Evolutionary conservation across 2,113 vertebrate species (phyloP), one percentile per base, ranked within the genome.

Genomic region (Hystrix cristata): DNA sequence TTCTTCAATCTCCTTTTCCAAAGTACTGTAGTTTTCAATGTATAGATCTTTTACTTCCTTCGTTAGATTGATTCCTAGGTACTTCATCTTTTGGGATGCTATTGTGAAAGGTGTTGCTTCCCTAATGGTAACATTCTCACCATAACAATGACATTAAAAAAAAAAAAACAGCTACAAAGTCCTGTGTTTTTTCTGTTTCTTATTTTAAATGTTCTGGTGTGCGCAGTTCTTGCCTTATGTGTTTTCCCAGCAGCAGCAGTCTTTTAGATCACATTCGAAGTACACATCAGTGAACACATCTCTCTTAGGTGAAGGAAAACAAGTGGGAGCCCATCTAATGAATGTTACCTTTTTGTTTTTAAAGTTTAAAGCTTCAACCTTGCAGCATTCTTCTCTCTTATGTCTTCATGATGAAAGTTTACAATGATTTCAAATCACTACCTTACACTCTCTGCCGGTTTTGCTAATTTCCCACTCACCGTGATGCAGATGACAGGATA

Each of bases 401-500:
- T 4, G 53, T 55, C 48, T 55, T 79, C 7, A 55, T 29, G n/a
- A 25, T 31, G 91, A 79, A 79, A 15, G 59, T 51, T 76, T 38
- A 7, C 14, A n/a, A 60, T 64, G 15, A 69, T 46, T 84, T 34
- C 93, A 89, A 27, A 62, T 67, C 97, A 55, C 4, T 5, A 34
- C 51, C 48, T 14, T 53, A 27, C 23, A 60, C 62, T 72, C 91
- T 95, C 81, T 19, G 51, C 93, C 16, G 0, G 2, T 80, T 72
- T 93, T 59, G 3, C 46, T 0, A 14, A n/a, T 90, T 87, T 94
- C 80, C 72, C 97, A 99, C 99, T 99, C 98, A 99, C 99, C 21
- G 99, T 99, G 88, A 99, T 98, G 96, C 99, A 99, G 98, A 99
- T 60, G 71, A 99, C 98, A 8, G 99, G 99, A 97, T 99, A 99